Conservation (phyloP, 2,113 vertebrate species). For the Dasyornis broadbenti region DNA sequence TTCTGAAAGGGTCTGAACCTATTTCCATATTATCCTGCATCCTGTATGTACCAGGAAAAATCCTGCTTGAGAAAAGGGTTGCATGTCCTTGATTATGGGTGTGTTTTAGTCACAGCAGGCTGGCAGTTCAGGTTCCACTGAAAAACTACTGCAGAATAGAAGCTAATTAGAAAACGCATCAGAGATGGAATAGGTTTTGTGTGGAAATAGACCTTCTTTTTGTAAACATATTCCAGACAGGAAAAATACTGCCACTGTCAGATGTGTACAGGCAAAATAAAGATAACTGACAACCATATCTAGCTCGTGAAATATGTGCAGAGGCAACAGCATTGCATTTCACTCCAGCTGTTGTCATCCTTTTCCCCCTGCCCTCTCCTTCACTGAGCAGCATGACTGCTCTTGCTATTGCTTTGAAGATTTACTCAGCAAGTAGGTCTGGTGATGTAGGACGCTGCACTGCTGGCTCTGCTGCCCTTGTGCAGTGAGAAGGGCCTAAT, state of each 20-base stretch:
- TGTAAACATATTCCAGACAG: background rate
- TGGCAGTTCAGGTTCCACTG: background rate
- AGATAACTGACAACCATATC: background rate
- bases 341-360: background rate
- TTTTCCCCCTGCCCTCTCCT: background rate
- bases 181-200: background rate
- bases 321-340: background rate
- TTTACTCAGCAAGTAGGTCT: background rate
- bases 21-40: background rate
- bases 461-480: background rate
- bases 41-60: background rate
- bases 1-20: background rate
- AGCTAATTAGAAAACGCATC: background rate
- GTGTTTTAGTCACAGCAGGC: background rate
- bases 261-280: background rate
- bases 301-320: background rate
- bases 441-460: background rate
- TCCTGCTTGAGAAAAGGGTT: background rate
- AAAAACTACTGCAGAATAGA: background rate
- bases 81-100: background rate
- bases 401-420: background rate
- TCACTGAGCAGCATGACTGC: background rate
- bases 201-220: background rate
- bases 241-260: background rate
- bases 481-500: background rate